Base-by-base conservation (phyloP, 1,140 invertebrate genomes). In the Hylyphantes graminicola region DNA sequence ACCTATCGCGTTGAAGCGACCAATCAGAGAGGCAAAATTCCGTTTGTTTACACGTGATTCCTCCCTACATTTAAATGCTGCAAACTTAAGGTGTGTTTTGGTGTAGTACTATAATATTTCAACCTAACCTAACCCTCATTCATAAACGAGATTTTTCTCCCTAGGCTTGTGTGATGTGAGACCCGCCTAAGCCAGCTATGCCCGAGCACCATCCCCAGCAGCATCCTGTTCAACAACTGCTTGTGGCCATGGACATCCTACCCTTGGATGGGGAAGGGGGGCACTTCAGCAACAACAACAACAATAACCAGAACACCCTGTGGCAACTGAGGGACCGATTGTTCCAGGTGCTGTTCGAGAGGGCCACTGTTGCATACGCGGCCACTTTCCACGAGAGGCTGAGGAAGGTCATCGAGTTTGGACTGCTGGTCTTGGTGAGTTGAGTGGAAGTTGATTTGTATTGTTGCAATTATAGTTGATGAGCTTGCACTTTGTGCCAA, bases 311-410 rank as follows among this genome's bases (percentile, higher is more conserved):
- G 7, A 76, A 81, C 63, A 67, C 63, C 50, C 15, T 80, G 7
- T 61, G 59, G 77, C 57, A 75, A 13, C 94, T 98, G 73, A 91
- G 97, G 87, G 97, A 99, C 88, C 92, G 97, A 86, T 91, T 99
- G 19, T 99, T 99, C 89, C 96, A 98, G 90, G 96, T 96, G 48
- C 90, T 99, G 85, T 98, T 99, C 90, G 96, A 97, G 88, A 94
- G 96, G 89, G 93, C 94, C 86, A 94, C 97, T n/a, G 90, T 98
- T 87, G 93, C 94, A 54, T 99, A 99, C 91, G 96, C 96, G 15
- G 92, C 94, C 88, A 93, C 94, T 79, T 96, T 98, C 91, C 96
- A 96, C 64, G 93, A 93, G 88, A 93, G 95, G 73, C 90, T 97
- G 51, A 91, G 97, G 89, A 92, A 96, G 89, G 92, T 96, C 86